Percentiles rank a stretch among this genome's conserved stretches.
Evolutionary conservation across 2,797 vertebrate genomes (phyloP).

Genomic region (Oceanodroma leucorhoa): DNA sequence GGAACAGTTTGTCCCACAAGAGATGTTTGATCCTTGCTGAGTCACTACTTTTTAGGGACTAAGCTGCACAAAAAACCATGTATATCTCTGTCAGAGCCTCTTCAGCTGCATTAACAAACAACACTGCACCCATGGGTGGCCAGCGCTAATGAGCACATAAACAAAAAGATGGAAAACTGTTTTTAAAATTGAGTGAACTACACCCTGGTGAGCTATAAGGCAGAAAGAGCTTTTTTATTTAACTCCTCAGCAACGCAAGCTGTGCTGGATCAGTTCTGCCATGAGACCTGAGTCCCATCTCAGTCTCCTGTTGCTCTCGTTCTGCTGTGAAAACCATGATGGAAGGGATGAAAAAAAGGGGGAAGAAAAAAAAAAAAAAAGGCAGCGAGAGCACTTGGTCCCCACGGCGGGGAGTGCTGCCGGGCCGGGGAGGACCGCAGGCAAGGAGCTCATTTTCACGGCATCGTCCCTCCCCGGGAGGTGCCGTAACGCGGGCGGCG

Average conservation of each 20-base stretch:
- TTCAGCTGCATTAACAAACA: constrained; percentile 26
- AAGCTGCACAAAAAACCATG: not conserved
- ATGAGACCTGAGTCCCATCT: accelerated
- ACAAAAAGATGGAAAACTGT: not conserved
- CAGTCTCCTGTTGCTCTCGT: not conserved
- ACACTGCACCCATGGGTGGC: not conserved
- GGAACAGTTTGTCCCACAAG: constrained; percentile 33
- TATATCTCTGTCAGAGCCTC: constrained; percentile 1
- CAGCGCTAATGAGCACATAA: not conserved
- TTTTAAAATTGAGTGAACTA: not conserved
- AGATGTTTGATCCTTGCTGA: constrained; percentile 33
- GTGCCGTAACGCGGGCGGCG: accelerated
- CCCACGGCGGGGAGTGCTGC: accelerated
- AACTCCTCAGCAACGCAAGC: not conserved
- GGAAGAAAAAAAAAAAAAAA: not conserved
- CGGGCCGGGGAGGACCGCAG: accelerated
- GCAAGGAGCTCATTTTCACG: not conserved
- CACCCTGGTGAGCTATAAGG: not conserved
- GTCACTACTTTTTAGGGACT: constrained; percentile 16
- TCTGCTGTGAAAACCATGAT: not conserved
- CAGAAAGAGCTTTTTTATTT: not conserved
- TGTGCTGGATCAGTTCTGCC: not conserved
- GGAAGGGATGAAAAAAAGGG: not conserved
- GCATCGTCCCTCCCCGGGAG: not conserved
- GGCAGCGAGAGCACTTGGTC: not conserved